These are phyloP conservation scores for Gnathonemus longibarbis DNA, from an alignment of 2,113 vertebrate genomes.

Conservation along the genomic window DNA sequence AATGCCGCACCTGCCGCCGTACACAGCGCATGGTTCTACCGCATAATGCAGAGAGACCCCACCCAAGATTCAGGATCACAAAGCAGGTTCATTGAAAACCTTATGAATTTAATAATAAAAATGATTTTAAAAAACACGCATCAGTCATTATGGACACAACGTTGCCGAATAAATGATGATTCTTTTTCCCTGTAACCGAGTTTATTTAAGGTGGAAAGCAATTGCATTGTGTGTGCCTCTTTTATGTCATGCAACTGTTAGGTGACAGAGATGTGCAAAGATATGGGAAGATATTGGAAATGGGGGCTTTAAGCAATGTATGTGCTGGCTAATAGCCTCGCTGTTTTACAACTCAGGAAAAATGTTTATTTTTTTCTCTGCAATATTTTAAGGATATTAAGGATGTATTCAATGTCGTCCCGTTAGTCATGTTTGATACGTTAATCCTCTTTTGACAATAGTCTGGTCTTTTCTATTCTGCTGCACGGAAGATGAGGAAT, in stretches of 20 bases:
- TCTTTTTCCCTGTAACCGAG: not conserved
- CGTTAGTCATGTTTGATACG: not conserved
- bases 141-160: not conserved
- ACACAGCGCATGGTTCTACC: conserved; percentile 43
- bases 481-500: not conserved
- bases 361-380: not conserved
- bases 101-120: not conserved
- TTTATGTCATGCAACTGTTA: not conserved
- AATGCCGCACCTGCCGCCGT: conserved; percentile 46
- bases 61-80: conserved; percentile 53
- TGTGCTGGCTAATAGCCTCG: not conserved
- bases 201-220: not conserved
- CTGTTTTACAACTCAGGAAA: not conserved
- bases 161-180: not conserved
- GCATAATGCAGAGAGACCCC: conserved; percentile 74
- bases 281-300: not conserved
- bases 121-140: not conserved
- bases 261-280: not conserved
- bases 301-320: not conserved
- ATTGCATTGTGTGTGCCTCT: not conserved
- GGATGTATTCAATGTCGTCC: not conserved
- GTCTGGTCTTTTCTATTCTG: not conserved
- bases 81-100: not conserved
- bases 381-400: not conserved
- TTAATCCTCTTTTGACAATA: not conserved